Evolutionary conservation across 2,797 vertebrate genomes (phyloP).

Genomic region (Ptychadena robeensis): DNA sequence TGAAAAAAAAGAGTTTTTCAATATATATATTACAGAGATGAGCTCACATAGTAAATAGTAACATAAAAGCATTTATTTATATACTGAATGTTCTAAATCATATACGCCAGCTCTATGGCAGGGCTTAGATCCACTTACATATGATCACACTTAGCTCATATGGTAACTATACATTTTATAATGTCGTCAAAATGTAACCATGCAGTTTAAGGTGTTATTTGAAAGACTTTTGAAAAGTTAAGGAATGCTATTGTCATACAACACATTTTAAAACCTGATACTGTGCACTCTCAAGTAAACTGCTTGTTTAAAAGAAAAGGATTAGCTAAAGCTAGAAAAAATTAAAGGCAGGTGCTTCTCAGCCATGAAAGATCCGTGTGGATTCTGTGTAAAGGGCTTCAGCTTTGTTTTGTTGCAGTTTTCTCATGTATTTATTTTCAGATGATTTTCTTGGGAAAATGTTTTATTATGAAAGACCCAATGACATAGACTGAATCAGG

Average conservation of each 20-base stretch:
- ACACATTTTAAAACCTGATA: conserved; percentile 4
- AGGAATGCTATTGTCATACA: neutral
- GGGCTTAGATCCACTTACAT: neutral
- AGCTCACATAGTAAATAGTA: neutral
- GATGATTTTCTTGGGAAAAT: neutral
- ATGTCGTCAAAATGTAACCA: neutral
- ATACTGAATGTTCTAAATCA: no score
- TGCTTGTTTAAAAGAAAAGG: neutral
- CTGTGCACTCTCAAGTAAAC: neutral
- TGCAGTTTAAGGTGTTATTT: neutral
- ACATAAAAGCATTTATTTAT: neutral
- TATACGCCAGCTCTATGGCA: neutral
- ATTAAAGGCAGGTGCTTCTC: conserved; percentile 45
- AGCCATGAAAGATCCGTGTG: neutral
- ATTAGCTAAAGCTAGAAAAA: conserved; percentile 24
- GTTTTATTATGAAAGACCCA: neutral
- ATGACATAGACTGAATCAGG: neutral
- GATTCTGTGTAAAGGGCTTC: conserved; percentile 12
- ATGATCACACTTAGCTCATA: neutral
- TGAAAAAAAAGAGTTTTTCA: neutral
- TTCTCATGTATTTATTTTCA: neutral
- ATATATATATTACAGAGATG: neutral
- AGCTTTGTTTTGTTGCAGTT: neutral
- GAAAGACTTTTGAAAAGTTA: neutral
- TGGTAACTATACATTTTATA: neutral